Evolutionary conservation across 2,888 invertebrate genomes (phyloP).

Genomic region (Phortica okadai): DNA sequence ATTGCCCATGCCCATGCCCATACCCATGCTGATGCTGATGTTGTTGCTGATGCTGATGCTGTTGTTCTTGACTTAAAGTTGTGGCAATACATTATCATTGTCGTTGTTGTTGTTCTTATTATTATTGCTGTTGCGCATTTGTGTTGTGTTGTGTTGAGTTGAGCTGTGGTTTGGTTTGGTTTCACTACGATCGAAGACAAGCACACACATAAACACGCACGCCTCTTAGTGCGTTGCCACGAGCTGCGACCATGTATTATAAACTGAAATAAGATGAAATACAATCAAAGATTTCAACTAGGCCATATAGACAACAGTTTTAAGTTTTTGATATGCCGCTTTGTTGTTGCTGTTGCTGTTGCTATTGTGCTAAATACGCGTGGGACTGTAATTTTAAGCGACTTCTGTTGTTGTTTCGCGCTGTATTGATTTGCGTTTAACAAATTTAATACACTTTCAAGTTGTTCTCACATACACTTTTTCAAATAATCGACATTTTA

Average conservation of each 20-base stretch:
- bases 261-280: neutral
- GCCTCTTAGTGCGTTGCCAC: conserved; percentile 9
- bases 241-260: conserved; percentile 9
- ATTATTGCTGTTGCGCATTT: conserved; percentile 55
- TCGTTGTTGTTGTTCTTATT: conserved; percentile 51
- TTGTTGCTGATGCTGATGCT: conserved; percentile 52
- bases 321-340: neutral
- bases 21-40: neutral
- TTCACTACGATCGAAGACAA: conserved; percentile 41
- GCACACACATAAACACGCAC: conserved; percentile 13
- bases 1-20: neutral
- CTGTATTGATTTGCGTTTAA: neutral
- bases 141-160: neutral
- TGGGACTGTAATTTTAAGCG: conserved; percentile 26
- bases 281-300: neutral
- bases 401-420: neutral
- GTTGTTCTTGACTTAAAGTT: conserved; percentile 42
- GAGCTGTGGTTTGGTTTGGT: no score
- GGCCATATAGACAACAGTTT: neutral
- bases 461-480: neutral
- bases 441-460: neutral
- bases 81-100: conserved; percentile 23
- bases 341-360: neutral
- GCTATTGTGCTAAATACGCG: conserved; percentile 19
- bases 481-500: neutral